Conservation (phyloP, 2,113 vertebrate genomes). For the Nannospalax galili region DNA sequence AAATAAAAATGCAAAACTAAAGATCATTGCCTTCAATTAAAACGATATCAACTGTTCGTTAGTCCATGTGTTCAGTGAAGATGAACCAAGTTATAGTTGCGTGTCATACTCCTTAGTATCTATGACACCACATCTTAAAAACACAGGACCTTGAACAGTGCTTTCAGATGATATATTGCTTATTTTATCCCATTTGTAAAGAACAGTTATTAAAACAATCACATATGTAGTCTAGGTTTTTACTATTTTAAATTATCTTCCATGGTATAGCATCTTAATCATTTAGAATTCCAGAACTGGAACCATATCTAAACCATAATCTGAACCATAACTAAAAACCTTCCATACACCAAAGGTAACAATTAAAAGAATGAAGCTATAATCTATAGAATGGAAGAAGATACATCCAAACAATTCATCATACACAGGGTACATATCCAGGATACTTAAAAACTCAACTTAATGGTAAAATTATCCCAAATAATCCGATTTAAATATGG, state of each 20-base stretch:
- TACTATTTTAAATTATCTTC: constrained; percentile 61
- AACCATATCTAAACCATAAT: too few species aligned
- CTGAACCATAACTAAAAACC: neutral
- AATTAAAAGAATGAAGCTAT: neutral
- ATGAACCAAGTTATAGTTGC: constrained; percentile 27
- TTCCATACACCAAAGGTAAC: neutral
- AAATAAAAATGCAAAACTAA: constrained; percentile 62
- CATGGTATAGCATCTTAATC: constrained; percentile 64
- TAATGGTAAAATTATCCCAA: neutral
- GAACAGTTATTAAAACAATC: constrained; percentile 68
- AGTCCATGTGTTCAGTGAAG: constrained; percentile 30
- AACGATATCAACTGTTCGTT: constrained; percentile 6
- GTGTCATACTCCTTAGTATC: constrained; percentile 13
- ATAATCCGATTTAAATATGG: neutral
- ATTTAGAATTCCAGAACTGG: constrained; percentile 60
- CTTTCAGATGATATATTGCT: constrained; percentile 62
- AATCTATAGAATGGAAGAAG: neutral
- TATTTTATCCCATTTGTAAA: constrained; percentile 73
- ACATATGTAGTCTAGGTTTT: constrained; percentile 63
- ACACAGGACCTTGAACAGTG: neutral
- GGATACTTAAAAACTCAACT: neutral
- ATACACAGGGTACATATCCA: neutral
- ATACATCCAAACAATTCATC: neutral
- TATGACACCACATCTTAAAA: constrained; percentile 15
- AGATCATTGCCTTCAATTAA: constrained; percentile 50